phyloP scores from a whole-genome alignment of 2,797 vertebrate species.

The Microctenopoma steveboyesi region DNA sequence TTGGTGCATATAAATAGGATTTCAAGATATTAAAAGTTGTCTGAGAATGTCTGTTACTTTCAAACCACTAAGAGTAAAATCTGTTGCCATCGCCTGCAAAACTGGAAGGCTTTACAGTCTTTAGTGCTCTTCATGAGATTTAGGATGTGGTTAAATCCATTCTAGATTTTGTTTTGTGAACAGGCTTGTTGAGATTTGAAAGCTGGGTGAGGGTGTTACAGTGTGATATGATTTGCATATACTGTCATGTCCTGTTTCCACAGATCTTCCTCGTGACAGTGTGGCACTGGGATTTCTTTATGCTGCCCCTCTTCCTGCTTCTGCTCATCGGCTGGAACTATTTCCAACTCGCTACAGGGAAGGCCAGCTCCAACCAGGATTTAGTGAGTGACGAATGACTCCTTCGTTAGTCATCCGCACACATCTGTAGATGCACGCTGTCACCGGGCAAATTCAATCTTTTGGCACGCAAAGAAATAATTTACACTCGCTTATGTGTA shows the following conservation, averaged over 20 bases:
- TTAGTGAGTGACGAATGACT: conserved; percentile 85
- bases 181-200: conserved; percentile 58
- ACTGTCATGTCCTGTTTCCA: conserved; percentile 70
- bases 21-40: conserved; percentile 79
- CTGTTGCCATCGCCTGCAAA: conserved; percentile 61
- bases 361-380: conserved; percentile 84
- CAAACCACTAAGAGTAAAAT: conserved; percentile 66
- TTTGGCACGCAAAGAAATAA: too few species aligned
- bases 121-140: conserved; percentile 59
- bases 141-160: conserved; percentile 65
- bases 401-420: conserved; percentile 21
- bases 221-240: conserved; percentile 57
- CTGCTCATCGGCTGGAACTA: conserved; percentile 93
- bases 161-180: conserved; percentile 67
- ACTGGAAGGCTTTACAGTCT: conserved; percentile 62
- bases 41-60: conserved; percentile 68
- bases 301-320: conserved; percentile 93
- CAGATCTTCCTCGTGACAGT: conserved; percentile 94
- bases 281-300: conserved; percentile 95
- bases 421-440: conserved; percentile 11
- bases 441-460: conserved; percentile 24
- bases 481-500: not conserved
- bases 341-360: conserved; percentile 84
- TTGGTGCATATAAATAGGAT: conserved; percentile 76
- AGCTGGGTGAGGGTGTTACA: conserved; percentile 39